A percentile compares a stretch with the other conserved stretches of the same genome.
Evolutionary conservation across 2,797 vertebrate species (phyloP).

Genomic region (Cygnus olor): DNA sequence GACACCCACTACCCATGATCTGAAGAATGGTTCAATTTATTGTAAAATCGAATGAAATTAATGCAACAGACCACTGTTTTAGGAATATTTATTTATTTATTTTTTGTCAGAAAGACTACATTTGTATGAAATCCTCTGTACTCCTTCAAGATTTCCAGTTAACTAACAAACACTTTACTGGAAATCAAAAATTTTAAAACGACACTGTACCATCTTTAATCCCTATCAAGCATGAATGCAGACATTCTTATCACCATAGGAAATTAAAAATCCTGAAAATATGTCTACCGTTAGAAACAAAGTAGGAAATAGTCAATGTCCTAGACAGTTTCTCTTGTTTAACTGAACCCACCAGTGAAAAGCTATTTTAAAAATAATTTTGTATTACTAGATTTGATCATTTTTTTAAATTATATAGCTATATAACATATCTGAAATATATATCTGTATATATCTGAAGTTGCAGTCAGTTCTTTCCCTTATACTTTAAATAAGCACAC

Average conservation of each 20-base stretch:
- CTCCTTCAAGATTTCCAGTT: background rate
- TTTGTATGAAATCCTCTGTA: background rate
- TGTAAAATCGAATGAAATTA: slow-evolving; percentile 21
- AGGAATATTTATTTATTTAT: background rate
- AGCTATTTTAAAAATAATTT: background rate
- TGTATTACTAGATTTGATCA: background rate
- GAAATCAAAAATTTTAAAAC: background rate
- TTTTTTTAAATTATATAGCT: background rate
- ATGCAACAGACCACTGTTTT: background rate
- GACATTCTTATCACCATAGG: background rate
- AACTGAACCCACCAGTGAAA: background rate
- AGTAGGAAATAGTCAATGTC: background rate
- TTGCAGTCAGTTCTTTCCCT: background rate
- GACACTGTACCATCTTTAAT: background rate
- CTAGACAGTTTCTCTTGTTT: background rate
- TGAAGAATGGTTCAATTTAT: background rate
- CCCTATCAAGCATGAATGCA: background rate
- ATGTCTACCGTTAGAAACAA: background rate
- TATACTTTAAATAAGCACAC: background rate
- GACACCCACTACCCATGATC: background rate
- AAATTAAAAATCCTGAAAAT: background rate
- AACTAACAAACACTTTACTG: background rate
- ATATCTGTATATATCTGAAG: background rate
- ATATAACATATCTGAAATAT: background rate
- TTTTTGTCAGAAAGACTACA: background rate